phyloP scores from a whole-genome alignment of 1,140 invertebrate species.

The Megalonaias nervosa region DNA sequence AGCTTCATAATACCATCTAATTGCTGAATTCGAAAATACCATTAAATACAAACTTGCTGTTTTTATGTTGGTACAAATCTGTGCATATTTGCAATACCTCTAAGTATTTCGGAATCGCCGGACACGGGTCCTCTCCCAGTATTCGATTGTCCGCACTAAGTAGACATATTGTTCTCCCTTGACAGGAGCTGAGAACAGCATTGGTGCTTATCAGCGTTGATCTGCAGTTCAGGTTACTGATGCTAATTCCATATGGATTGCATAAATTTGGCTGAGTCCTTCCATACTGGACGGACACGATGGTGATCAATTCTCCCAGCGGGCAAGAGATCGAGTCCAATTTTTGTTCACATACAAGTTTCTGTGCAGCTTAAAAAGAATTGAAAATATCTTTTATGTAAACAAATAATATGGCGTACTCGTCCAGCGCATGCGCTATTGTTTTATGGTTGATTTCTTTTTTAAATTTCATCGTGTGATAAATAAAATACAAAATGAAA shows the following conservation, averaged over 20 bases:
- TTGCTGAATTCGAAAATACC: too few species aligned
- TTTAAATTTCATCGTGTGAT: too few species aligned
- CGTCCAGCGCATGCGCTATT: too few species aligned
- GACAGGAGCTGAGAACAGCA: slow-evolving; percentile 14
- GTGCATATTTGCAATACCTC: background rate
- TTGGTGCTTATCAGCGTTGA: slow-evolving; percentile 15
- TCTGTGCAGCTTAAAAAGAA: background rate
- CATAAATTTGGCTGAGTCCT: slow-evolving; percentile 23
- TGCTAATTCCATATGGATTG: background rate
- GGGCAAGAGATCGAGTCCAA: slow-evolving; percentile 15
- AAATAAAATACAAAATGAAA: too few species aligned
- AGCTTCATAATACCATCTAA: too few species aligned
- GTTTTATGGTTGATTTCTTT: too few species aligned
- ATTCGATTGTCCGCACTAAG: slow-evolving; percentile 11
- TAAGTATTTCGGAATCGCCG: slow-evolving; percentile 14
- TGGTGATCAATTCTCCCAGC: slow-evolving; percentile 7
- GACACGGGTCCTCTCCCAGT: slow-evolving; percentile 30
- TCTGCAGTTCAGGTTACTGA: slow-evolving; percentile 30
- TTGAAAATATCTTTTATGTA: too few species aligned
- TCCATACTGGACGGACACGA: slow-evolving; percentile 26
- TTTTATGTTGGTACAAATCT: too few species aligned
- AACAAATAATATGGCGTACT: too few species aligned
- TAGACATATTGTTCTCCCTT: slow-evolving; percentile 17
- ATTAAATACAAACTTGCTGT: too few species aligned
- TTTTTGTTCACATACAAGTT: slow-evolving; percentile 21